Conservation (phyloP, 2,797 vertebrate species). For the Spondyliosoma cantharus region DNA sequence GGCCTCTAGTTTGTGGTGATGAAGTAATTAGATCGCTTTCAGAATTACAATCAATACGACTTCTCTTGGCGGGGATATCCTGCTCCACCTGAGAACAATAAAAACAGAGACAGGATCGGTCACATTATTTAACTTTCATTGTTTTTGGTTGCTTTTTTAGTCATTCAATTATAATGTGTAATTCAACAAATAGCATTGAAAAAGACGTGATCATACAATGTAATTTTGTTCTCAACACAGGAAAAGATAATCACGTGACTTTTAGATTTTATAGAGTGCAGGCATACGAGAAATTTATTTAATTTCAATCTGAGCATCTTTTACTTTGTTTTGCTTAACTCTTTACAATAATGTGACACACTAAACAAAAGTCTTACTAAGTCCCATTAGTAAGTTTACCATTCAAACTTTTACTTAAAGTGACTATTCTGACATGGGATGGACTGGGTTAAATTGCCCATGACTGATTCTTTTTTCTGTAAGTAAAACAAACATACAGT, state of each 20-base stretch:
- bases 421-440: not conserved
- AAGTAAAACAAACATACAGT: not conserved
- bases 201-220: not conserved
- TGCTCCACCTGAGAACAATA: conserved; percentile 90
- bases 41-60: conserved; percentile 92
- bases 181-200: not conserved
- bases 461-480: not conserved
- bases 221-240: not conserved
- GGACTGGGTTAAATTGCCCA: not conserved
- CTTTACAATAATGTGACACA: not conserved
- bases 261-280: not conserved
- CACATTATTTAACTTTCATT: not conserved
- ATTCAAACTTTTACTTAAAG: not conserved
- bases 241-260: not conserved
- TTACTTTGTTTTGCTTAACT: not conserved
- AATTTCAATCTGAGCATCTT: not conserved
- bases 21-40: conserved; percentile 94
- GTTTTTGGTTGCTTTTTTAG: not conserved
- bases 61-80: conserved; percentile 95
- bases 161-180: not conserved
- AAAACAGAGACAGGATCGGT: not conserved
- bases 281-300: not conserved
- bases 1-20: conserved; percentile 91
- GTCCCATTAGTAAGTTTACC: not conserved
- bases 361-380: not conserved